Percentiles rank a stretch among this genome's conserved stretches.
phyloP scores from a whole-genome alignment of 1,140 invertebrate genomes.

The Oncopodura yosiiana region DNA sequence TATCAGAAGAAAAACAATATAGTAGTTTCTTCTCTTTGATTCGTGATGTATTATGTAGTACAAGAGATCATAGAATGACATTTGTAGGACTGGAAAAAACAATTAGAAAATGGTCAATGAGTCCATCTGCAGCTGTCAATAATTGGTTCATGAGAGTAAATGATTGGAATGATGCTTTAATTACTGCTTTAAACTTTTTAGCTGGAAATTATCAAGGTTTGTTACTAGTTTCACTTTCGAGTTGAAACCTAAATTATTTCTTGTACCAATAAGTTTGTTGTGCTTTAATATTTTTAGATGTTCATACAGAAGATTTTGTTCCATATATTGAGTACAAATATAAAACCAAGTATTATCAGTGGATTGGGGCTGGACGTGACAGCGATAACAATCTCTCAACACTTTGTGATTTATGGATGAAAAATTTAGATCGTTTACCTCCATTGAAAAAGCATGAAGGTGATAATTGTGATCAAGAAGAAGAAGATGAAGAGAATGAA shows the following conservation, averaged over 20 bases:
- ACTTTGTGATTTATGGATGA: conserved; percentile 66
- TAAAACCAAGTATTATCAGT: conserved; percentile 45
- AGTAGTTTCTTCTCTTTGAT: conserved; percentile 71
- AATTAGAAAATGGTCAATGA: conserved; percentile 66
- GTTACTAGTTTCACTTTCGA: not conserved
- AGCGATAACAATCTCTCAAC: conserved; percentile 65
- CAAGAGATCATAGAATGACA: conserved; percentile 67
- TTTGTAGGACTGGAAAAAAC: conserved; percentile 61
- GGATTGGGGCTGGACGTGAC: conserved; percentile 90
- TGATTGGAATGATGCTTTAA: conserved; percentile 68
- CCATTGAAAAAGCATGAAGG: conserved; percentile 35
- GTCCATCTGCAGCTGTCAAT: conserved; percentile 68
- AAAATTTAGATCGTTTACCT: conserved; percentile 46
- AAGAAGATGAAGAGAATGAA: conserved; percentile 38
- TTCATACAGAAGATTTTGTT: conserved; percentile 77
- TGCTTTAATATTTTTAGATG: conserved; percentile 38
- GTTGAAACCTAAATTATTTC: not conserved
- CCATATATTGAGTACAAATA: conserved; percentile 86
- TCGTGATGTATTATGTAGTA: conserved; percentile 68
- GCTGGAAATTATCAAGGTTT: conserved; percentile 68
- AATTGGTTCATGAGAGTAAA: conserved; percentile 62
- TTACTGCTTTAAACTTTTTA: conserved; percentile 73
- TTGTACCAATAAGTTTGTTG: not conserved
- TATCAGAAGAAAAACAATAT: conserved; percentile 39
- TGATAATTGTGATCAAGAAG: conserved; percentile 36